phyloP scores from a whole-genome alignment of 2,113 vertebrate genomes.

The Anthoscopus minutus region DNA sequence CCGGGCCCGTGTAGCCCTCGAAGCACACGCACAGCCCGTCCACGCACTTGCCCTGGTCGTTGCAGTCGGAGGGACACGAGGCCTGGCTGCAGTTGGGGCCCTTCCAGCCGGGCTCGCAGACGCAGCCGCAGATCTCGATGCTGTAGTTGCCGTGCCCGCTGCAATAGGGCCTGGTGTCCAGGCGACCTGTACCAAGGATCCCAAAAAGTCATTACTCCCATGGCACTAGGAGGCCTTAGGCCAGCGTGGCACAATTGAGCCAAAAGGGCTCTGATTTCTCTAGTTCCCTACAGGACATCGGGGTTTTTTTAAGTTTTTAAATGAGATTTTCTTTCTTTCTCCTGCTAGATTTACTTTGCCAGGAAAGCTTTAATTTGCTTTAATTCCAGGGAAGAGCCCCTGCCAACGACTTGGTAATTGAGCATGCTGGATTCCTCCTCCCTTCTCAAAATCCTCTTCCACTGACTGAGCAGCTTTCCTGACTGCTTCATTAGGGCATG shows the following conservation, averaged over 20 bases:
- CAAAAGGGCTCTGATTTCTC: not conserved
- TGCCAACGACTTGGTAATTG: not conserved
- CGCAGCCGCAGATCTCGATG: constrained; percentile 70
- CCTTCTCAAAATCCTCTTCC: not conserved
- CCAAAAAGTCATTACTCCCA: not conserved
- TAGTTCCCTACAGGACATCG: not conserved
- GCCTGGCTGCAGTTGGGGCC: constrained; percentile 82
- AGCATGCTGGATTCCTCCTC: not conserved
- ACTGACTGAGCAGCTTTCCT: not conserved
- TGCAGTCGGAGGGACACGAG: constrained; percentile 86
- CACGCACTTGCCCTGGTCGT: constrained; percentile 91
- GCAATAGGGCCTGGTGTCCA: constrained; percentile 88
- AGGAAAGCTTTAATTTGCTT: not conserved
- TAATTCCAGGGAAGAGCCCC: not conserved
- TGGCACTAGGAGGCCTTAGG: not conserved
- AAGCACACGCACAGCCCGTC: constrained; percentile 87
- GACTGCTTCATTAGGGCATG: not conserved
- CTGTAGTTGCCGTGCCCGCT: constrained; percentile 92
- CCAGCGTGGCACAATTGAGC: accelerated
- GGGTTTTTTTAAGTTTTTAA: not conserved
- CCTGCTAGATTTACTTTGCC: not conserved
- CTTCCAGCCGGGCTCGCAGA: constrained; percentile 76
- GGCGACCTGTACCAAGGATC: constrained; percentile 68
- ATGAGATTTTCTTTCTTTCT: not conserved
- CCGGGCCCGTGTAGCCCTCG: constrained; percentile 81